Percentiles rank a stretch among this genome's conserved stretches.
These are phyloP conservation scores for Globia sparganii DNA, from an alignment of 2,888 invertebrate species.

Conservation along the genomic window DNA sequence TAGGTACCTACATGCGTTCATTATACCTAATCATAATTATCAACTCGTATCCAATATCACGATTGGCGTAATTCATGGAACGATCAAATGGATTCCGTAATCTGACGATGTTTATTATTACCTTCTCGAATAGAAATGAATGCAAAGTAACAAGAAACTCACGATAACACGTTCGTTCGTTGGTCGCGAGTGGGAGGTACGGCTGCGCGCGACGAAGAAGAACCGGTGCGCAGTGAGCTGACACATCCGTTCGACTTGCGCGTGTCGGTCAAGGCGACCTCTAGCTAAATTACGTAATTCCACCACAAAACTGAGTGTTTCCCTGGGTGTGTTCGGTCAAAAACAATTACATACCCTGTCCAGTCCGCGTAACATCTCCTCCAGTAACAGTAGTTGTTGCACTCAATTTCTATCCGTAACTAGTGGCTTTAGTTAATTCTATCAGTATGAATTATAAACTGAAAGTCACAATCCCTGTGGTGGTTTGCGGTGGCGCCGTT, in stretches of 20 bases:
- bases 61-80: conserved; percentile 78
- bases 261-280: conserved; percentile 89
- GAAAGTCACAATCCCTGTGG: conserved; percentile 87
- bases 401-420: conserved; percentile 64
- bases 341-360: conserved; percentile 76
- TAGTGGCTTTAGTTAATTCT: conserved; percentile 71
- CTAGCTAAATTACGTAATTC: conserved; percentile 89
- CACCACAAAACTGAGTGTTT: conserved; percentile 82
- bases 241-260: conserved; percentile 89
- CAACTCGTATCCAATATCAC: conserved; percentile 70
- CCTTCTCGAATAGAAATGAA: conserved; percentile 82
- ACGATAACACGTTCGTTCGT: conserved; percentile 84
- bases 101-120: conserved; percentile 83
- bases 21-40: conserved; percentile 45
- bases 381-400: conserved; percentile 74
- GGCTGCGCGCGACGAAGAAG: conserved; percentile 84
- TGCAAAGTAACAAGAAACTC: conserved; percentile 88
- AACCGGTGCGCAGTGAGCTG: conserved; percentile 89
- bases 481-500: conserved; percentile 89
- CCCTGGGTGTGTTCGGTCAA: conserved; percentile 87
- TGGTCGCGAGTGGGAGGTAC: conserved; percentile 86
- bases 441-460: conserved; percentile 87
- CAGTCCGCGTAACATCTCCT: conserved; percentile 80
- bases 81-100: conserved; percentile 81
- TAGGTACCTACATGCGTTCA: conserved; percentile 19